Base-by-base conservation (phyloP, 1,140 invertebrate genomes). In the Drosophila orosa region DNA sequence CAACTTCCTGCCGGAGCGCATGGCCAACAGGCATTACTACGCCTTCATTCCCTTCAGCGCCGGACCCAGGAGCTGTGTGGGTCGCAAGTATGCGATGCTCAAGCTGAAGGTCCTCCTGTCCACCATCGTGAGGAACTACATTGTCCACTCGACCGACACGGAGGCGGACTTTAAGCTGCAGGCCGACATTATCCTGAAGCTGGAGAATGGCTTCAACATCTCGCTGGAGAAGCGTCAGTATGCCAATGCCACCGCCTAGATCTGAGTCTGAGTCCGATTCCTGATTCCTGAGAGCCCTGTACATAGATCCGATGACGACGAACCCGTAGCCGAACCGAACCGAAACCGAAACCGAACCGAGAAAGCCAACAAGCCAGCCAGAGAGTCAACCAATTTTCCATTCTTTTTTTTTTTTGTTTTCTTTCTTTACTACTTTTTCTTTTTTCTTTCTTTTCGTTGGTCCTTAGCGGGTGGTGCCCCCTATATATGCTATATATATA, bases 11-110 rank as follows among this genome's bases (percentile, higher is more conserved):
- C 95, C 96, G 0, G 97, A 98, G 91, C 95, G 95, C 63, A 94
- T 95, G 50, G 94, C 95, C 54, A 95, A 95, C 86, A 93, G 97
- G 89, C 95, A 96, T 91, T 97, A 97, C 78, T 98, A 97, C 91
- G 94, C 96, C 24, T 98, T 95, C 79, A 95, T 98, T 59, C 97
- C 97, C 2, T 98, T 98, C 93, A 97, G 96, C 72, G 97, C 97
- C 74, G 97, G 97, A 22, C 96, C 96, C 12, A 94, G 95, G 58
- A 96, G 96, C 92, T 97, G 96, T 84, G 96, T 97, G 27, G 97
- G 95, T 37, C 94, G 95, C 63, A 95, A 95, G 81, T 96, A 98
- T 92, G 97, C 97, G 1, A 94, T 97, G 93, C 92, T 97, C 44
- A 97, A 98, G 90, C 93, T 97, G 59, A 98, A 98, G 92, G 95